These are phyloP conservation scores for Xylocampa areola DNA, from an alignment of 2,888 invertebrate genomes.

Conservation along the genomic window DNA sequence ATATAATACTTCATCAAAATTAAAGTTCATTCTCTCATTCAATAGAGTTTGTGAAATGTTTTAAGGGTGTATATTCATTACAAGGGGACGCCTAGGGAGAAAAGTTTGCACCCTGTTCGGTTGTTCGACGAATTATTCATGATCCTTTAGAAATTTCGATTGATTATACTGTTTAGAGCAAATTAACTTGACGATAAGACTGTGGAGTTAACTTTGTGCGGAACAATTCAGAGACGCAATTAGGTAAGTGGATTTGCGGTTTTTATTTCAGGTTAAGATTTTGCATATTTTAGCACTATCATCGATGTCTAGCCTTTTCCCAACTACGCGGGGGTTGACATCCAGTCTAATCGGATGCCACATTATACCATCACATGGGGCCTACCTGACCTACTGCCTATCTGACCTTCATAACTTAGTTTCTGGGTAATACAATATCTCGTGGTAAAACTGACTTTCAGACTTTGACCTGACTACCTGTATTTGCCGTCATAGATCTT, in stretches of 20 bases:
- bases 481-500: too few species aligned
- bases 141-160: constrained; percentile 76
- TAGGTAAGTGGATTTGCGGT: constrained; percentile 14
- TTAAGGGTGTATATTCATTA: constrained; percentile 67
- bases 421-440: too few species aligned
- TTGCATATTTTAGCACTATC: too few species aligned
- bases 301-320: too few species aligned
- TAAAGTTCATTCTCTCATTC: constrained; percentile 69
- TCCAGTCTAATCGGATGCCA: too few species aligned
- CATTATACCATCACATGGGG: too few species aligned
- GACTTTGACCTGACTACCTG: too few species aligned
- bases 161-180: constrained; percentile 79
- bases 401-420: too few species aligned
- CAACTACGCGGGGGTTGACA: too few species aligned
- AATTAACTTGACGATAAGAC: constrained; percentile 65
- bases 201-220: constrained; percentile 11
- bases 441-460: too few species aligned
- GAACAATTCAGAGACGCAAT: constrained; percentile 14
- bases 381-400: too few species aligned
- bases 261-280: too few species aligned
- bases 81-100: constrained; percentile 54
- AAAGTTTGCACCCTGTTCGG: constrained; percentile 67
- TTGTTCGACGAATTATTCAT: constrained; percentile 80
- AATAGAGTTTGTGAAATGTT: constrained; percentile 71
- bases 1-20: constrained; percentile 70